A percentile compares a stretch with the other conserved stretches of the same genome.
phyloP scores from a whole-genome alignment of 2,797 vertebrate species.

The Harpagifer antarcticus region DNA sequence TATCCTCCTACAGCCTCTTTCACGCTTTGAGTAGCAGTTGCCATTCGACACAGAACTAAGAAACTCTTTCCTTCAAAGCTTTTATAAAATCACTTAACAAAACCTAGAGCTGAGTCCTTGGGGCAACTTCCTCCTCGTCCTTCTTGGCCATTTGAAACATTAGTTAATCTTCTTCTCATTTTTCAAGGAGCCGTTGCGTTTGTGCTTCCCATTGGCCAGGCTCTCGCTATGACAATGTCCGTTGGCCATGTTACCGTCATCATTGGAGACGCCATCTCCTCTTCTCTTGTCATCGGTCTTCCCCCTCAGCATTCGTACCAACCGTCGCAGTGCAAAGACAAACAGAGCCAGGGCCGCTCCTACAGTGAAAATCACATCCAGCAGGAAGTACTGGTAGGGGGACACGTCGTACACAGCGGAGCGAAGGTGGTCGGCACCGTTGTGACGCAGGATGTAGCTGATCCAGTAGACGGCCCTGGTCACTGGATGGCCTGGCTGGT shows the following conservation, averaged over 20 bases:
- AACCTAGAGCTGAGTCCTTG: constrained; percentile 79
- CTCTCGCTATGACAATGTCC: constrained; percentile 94
- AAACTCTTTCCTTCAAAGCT: constrained; percentile 57
- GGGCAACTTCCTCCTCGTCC: constrained; percentile 68
- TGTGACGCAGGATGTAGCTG: constrained; percentile 94
- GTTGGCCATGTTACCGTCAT: constrained; percentile 83
- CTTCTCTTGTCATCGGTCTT: constrained; percentile 72
- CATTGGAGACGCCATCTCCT: constrained; percentile 27
- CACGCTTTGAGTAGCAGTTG: constrained; percentile 66
- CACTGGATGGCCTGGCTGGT: constrained; percentile 96
- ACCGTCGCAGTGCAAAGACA: constrained; percentile 80
- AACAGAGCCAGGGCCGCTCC: constrained; percentile 80
- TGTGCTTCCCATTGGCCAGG: constrained; percentile 93
- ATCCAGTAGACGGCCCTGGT: constrained; percentile 97
- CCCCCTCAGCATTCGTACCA: constrained; percentile 82
- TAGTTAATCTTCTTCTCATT: constrained; percentile 98
- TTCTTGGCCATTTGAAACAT: constrained; percentile 62
- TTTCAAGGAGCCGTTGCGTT: constrained; percentile 93
- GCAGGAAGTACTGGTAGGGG: constrained; percentile 94
- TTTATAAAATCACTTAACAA: constrained; percentile 65
- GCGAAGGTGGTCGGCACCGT: constrained; percentile 93
- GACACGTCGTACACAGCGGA: constrained; percentile 92
- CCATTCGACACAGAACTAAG: constrained; percentile 68
- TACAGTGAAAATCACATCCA: constrained; percentile 89
- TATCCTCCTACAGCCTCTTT: constrained; percentile 53